Evolutionary conservation across 2,888 invertebrate species (phyloP).

Genomic region (Boloria selene): DNA sequence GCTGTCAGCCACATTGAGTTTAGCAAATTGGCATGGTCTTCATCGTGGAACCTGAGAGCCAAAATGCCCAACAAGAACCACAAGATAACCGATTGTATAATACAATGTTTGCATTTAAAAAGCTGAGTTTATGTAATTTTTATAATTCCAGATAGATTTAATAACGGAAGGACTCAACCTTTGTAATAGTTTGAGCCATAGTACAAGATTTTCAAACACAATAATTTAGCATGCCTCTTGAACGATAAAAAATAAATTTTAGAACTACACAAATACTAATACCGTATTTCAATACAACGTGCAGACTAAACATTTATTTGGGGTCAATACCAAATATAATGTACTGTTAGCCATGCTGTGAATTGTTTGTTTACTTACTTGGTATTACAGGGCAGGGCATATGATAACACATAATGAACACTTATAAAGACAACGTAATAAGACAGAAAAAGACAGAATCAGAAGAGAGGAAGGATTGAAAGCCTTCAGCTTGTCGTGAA

Average conservation of each 20-base stretch:
- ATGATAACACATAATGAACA: conserved; percentile 65
- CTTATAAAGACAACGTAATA: conserved; percentile 55
- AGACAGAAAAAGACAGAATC: conserved; percentile 61
- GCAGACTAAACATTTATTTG: conserved; percentile 78
- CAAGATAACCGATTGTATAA: conserved; percentile 68
- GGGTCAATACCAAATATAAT: conserved; percentile 62
- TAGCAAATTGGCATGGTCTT: conserved; percentile 98
- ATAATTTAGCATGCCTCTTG: conserved; percentile 68
- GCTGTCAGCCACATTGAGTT: conserved; percentile 99
- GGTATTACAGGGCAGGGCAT: conserved; percentile 52
- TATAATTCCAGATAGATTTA: conserved; percentile 13
- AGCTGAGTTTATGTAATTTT: conserved; percentile 30
- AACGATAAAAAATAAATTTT: conserved; percentile 60
- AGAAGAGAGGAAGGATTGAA: conserved; percentile 56
- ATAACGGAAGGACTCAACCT: conserved; percentile 20
- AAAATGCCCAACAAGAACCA: conserved; percentile 81
- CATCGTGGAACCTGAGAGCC: conserved; percentile 96
- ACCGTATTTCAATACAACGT: conserved; percentile 73
- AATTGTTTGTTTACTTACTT: conserved; percentile 54
- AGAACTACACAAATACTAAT: conserved; percentile 71
- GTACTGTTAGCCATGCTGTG: conserved; percentile 74
- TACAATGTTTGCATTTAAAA: conserved; percentile 37
- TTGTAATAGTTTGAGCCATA: conserved; percentile 29
- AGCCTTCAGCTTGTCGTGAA: conserved; percentile 56
- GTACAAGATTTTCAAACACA: conserved; percentile 37